Base-by-base conservation (phyloP, 2,888 invertebrate species). In the Arge pagana region DNA sequence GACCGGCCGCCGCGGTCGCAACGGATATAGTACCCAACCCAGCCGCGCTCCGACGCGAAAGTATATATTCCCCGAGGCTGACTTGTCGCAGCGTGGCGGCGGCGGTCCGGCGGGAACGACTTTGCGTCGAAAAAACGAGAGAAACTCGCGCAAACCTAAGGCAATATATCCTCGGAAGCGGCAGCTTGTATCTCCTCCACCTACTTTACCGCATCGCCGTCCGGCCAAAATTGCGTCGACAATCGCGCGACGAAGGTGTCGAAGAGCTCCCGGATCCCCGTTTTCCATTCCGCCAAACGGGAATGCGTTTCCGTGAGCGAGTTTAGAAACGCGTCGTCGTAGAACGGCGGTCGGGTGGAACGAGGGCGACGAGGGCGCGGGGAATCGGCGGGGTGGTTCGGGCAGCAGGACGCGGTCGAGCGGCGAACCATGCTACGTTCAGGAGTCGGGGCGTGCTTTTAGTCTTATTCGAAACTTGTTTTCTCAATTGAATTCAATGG, bases 361-460 rank as follows among this genome's bases (percentile, higher is more conserved):
- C 28, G 58, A 42, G 48, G 28, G 56, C 56, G 56, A 50, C 56
- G 55, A 59, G 62, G 64, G 28, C 28, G 2, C 28, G 28, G n/a
- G 4, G 4, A 8, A 3, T 26, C 10, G n/a, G 65, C 67, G 66
- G 67, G 66, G 62, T 66, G 68, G 66, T 68, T 66, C 66, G 64
- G 65, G 65, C 68, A 63, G 63, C 62, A 62, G 62, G 57, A 65
- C 64, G 67, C 53, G 49, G 54, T 55, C 48, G 63, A 65, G 62
- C 61, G n/a, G n/a, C n/a, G n/a, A n/a, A n/a, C n/a, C n/a, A n/a
- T n/a, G n/a, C n/a, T n/a, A n/a, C n/a, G 10, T 3, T 8, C n/a
- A 26, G 31, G 5, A 35, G 45, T 10, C 15, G 23, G 59, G 61
- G 62, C 65, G 8, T 15, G 67, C 67, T 67, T 68, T 67, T 68